phyloP scores from a whole-genome alignment of 2,888 invertebrate species.

The Alcis repandata region DNA sequence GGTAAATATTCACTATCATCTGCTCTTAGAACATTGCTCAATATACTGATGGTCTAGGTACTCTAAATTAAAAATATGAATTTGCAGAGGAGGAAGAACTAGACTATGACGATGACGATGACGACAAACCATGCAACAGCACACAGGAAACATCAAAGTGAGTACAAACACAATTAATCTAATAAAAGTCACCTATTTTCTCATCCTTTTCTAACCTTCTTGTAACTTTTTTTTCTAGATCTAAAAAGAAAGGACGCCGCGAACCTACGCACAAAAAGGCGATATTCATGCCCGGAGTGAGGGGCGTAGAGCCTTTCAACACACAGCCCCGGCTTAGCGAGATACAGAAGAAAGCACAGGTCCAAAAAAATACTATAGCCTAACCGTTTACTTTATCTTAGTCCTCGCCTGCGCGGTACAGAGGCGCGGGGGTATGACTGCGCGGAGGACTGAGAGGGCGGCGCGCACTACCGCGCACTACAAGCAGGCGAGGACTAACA shows the following conservation, averaged over 20 bases:
- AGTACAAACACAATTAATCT: conserved; percentile 42
- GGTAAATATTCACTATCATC: conserved; percentile 78
- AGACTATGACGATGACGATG: conserved; percentile 63
- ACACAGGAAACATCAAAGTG: conserved; percentile 63
- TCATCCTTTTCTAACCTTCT: not conserved
- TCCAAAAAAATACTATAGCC: not conserved
- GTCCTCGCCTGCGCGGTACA: too few relatives aligned
- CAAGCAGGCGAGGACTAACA: too few relatives aligned
- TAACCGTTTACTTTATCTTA: too few relatives aligned
- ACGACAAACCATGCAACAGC: conserved; percentile 62
- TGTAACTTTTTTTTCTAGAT: conserved; percentile 20
- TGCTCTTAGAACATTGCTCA: not conserved
- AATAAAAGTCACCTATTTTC: not conserved
- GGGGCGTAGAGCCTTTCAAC: conserved; percentile 91
- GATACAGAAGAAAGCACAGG: conserved; percentile 89
- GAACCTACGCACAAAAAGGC: conserved; percentile 88
- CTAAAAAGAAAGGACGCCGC: conserved; percentile 74
- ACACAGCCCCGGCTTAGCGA: conserved; percentile 87
- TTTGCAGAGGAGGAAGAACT: conserved; percentile 67
- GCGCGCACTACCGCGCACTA: too few relatives aligned
- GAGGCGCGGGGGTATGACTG: too few relatives aligned
- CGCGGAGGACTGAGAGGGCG: too few relatives aligned
- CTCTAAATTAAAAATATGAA: not conserved
- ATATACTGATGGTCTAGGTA: not conserved
- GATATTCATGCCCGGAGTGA: conserved; percentile 95